phyloP scores from a whole-genome alignment of 2,888 invertebrate species.

The Nomada lathburiana region DNA sequence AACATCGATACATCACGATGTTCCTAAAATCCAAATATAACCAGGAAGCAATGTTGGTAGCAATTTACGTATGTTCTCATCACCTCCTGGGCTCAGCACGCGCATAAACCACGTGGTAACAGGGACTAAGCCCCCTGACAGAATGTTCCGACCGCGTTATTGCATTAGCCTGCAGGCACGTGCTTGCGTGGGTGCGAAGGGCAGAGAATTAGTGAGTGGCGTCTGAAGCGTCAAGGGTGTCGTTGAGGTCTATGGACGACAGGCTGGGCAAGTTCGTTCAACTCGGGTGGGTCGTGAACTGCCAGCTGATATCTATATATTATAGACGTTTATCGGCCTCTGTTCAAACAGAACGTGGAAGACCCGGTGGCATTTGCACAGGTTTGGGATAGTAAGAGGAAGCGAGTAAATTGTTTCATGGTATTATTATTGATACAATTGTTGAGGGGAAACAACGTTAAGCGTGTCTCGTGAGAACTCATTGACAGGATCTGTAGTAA shows the following conservation, averaged over 20 bases:
- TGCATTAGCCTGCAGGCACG: constrained; percentile 51
- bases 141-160: constrained; percentile 45
- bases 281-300: constrained; percentile 44
- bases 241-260: constrained; percentile 4
- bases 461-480: constrained; percentile 61
- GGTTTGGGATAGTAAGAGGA: not conserved
- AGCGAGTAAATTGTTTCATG: not conserved
- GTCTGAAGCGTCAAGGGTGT: constrained; percentile 39
- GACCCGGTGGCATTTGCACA: not conserved
- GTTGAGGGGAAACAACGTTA: not conserved
- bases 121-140: constrained; percentile 44
- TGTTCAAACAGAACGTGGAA: not conserved
- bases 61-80: constrained; percentile 61
- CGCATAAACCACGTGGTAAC: constrained; percentile 64
- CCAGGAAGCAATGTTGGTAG: constrained; percentile 46
- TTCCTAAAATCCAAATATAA: constrained; percentile 59
- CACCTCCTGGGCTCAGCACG: constrained; percentile 51
- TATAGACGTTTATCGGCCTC: constrained; percentile 29
- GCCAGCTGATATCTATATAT: not conserved
- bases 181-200: constrained; percentile 54
- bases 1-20: not conserved
- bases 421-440: not conserved
- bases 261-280: constrained; percentile 70
- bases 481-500: constrained; percentile 54
- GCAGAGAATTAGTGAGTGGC: constrained; percentile 55